Conservation (phyloP, 2,888 invertebrate species). For the Nemapogon koenigi region DNA sequence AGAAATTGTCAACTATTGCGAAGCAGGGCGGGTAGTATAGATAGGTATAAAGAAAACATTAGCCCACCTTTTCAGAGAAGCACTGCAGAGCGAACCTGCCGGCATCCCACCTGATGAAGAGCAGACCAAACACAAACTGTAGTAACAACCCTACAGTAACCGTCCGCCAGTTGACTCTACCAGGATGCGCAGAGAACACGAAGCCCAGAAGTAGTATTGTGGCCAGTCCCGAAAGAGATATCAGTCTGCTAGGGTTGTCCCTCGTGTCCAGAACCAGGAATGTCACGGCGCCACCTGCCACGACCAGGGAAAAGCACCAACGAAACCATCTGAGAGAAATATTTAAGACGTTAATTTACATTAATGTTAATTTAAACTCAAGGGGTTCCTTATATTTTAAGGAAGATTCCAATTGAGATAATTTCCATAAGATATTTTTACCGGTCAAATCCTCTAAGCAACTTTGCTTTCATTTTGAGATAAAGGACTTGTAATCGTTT, state of each 20-base stretch:
- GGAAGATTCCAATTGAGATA: too few relatives aligned
- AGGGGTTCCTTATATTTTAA: too few relatives aligned
- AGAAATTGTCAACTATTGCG: too few relatives aligned
- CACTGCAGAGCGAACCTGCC: slow-evolving; percentile 77
- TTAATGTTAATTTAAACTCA: too few relatives aligned
- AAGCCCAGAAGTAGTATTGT: slow-evolving; percentile 29
- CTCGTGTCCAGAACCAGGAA: slow-evolving; percentile 72
- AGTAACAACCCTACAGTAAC: slow-evolving; percentile 80
- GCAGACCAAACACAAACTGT: slow-evolving; percentile 84
- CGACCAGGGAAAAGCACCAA: slow-evolving; percentile 54
- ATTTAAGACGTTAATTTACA: not conserved
- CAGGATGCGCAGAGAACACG: slow-evolving; percentile 44
- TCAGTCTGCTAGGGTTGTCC: slow-evolving; percentile 63
- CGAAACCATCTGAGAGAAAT: slow-evolving; percentile 18
- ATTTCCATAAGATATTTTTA: too few relatives aligned
- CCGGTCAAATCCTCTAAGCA: too few relatives aligned
- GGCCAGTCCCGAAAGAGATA: slow-evolving; percentile 54
- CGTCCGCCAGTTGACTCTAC: slow-evolving; percentile 77
- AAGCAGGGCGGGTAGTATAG: too few relatives aligned
- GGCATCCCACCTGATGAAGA: slow-evolving; percentile 84
- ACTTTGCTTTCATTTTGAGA: too few relatives aligned
- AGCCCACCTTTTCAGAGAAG: slow-evolving; percentile 70
- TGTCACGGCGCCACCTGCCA: slow-evolving; percentile 55
- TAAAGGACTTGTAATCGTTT: too few relatives aligned
- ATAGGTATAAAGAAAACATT: too few relatives aligned